Evolutionary conservation across 2,888 invertebrate species (phyloP).

Genomic region (Mamestra brassicae): DNA sequence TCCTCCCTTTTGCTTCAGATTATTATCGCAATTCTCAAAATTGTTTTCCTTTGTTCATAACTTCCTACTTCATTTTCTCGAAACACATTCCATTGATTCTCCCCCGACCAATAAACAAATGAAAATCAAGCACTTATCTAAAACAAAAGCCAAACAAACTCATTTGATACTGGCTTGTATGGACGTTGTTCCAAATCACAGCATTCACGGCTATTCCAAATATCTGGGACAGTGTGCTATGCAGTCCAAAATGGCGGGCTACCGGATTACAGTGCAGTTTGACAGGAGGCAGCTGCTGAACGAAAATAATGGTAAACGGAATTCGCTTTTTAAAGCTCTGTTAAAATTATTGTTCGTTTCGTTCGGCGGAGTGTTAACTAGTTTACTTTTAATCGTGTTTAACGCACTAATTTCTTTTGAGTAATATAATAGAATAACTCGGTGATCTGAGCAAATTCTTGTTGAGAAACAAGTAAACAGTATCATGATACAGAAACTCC

Average conservation of each 20-base stretch:
- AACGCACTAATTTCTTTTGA: background rate
- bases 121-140: constrained; percentile 13
- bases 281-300: constrained; percentile 48
- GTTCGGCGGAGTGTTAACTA: constrained; percentile 9
- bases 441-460: background rate
- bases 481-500: too few relatives aligned
- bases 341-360: constrained; percentile 8
- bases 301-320: constrained; percentile 43
- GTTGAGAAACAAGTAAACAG: too few relatives aligned
- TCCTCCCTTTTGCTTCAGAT: background rate
- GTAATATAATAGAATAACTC: background rate
- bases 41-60: background rate
- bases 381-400: background rate
- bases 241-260: constrained; percentile 44
- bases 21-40: background rate
- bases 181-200: constrained; percentile 23
- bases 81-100: background rate
- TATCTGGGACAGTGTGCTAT: constrained; percentile 43
- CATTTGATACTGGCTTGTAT: constrained; percentile 6
- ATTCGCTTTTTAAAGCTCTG: constrained; percentile 33
- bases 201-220: constrained; percentile 34
- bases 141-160: constrained; percentile 19
- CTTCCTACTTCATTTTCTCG: background rate
- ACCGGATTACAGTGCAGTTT: constrained; percentile 36
- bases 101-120: background rate